These are phyloP conservation scores for Peromyscus eremicus DNA, from an alignment of 2,797 vertebrate species.

Conservation along the genomic window DNA sequence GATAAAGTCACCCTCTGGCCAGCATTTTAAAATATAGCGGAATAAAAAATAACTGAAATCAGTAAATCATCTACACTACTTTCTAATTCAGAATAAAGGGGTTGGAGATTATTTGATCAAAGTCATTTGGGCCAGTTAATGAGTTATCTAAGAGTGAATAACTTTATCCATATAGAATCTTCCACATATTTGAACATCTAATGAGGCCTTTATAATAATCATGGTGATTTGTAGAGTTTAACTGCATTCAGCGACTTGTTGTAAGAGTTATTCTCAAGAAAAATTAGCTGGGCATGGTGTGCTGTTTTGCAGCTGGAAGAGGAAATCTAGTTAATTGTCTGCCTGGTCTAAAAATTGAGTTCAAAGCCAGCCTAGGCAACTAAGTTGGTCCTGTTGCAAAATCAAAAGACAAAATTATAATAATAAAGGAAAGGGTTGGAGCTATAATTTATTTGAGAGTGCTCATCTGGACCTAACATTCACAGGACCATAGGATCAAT, in stretches of 20 bases:
- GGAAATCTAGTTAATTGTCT: background rate
- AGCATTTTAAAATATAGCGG: background rate
- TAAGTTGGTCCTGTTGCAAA: background rate
- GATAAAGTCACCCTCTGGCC: background rate
- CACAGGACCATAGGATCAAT: background rate
- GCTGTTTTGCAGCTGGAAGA: background rate
- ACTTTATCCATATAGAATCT: background rate
- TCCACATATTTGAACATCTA: background rate
- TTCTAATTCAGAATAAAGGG: background rate
- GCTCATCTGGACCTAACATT: background rate
- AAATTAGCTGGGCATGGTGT: background rate
- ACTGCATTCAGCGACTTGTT: background rate
- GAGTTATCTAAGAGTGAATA: background rate
- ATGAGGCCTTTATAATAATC: conserved; percentile 7
- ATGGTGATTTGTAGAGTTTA: background rate
- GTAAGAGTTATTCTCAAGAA: background rate
- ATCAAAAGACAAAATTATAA: background rate
- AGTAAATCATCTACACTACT: background rate
- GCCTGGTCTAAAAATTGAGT: background rate
- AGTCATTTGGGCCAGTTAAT: background rate
- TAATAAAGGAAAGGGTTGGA: background rate
- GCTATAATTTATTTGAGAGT: background rate
- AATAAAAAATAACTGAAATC: background rate
- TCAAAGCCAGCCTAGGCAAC: background rate
- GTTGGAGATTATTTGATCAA: background rate